Conservation (phyloP, 2,888 invertebrate species). For the Norana najaformis region DNA sequence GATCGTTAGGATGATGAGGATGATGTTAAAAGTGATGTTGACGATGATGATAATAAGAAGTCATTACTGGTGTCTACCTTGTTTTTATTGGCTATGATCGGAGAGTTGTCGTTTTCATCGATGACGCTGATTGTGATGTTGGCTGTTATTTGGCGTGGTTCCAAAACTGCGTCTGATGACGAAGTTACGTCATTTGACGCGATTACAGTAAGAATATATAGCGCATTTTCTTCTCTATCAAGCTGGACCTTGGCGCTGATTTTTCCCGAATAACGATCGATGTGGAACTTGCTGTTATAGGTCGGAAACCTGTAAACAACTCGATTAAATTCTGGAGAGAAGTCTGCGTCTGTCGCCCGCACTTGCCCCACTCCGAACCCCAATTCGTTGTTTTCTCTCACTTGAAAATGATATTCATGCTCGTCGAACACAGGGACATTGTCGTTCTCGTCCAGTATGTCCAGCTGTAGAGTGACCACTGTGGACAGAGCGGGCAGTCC, state of each 20-base stretch:
- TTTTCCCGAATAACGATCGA: slow-evolving; percentile 80
- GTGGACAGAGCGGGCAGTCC: slow-evolving; percentile 70
- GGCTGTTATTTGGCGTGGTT: background rate
- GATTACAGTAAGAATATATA: slow-evolving; percentile 77
- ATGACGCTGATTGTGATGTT: background rate
- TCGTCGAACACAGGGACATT: slow-evolving; percentile 83
- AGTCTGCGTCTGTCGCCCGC: slow-evolving; percentile 82
- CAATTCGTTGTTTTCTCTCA: slow-evolving; percentile 78
- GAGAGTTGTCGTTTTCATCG: slow-evolving; percentile 42
- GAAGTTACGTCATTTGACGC: slow-evolving; percentile 71
- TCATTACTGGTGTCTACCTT: too few species aligned
- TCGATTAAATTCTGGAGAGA: slow-evolving; percentile 36
- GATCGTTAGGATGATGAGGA: background rate
- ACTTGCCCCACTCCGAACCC: slow-evolving; percentile 73
- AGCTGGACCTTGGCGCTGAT: slow-evolving; percentile 78
- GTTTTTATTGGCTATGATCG: slow-evolving; percentile 19
- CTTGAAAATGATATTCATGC: slow-evolving; percentile 77
- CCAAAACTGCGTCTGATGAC: background rate
- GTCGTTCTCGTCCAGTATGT: slow-evolving; percentile 90
- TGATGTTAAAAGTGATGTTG: background rate
- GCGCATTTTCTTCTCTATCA: slow-evolving; percentile 77
- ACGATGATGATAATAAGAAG: background rate
- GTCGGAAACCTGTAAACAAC: slow-evolving; percentile 34
- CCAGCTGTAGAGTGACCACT: slow-evolving; percentile 74
- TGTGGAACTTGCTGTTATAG: slow-evolving; percentile 25